Evolutionary conservation across 2,888 invertebrate genomes (phyloP), one percentile per base, ranked within the genome.

Genomic region (Scrobipalpa atriplicella): DNA sequence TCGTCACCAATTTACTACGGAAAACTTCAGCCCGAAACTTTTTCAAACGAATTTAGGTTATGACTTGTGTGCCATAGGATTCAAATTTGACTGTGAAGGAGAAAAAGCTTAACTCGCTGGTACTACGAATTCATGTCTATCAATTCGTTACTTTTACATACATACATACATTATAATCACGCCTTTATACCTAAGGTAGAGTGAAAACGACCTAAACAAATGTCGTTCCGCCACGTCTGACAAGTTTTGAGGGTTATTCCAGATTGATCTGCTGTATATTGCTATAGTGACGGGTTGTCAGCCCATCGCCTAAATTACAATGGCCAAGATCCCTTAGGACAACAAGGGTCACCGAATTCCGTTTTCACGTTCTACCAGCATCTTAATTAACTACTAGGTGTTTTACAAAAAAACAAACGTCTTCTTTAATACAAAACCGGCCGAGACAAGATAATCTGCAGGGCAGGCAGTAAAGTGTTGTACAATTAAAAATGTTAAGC

Each of bases 401-500:
- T 16, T 6, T 47, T 3, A 2, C 0, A 43, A 43, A 10, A 43
- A 47, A 47, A 47, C n/a, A 47, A 47, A 16, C 47, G 16, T 7
- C n/a, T 47, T 47, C 47, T 47, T 54, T 16, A 21, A 47, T 47
- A 16, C 36, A 8, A 16, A 58, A 58, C 2, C 58, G 0, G 36
- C 58, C n/a, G 29, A 58, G 58, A 58, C 43, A 62, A 29, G 29
- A 38, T 63, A 63, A 63, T 63, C 63, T 47, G 36, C 16, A 63
- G 19, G 43, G 11, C 36, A 63, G 38, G 51, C 21, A 43, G 13
- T 43, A 43, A 56, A 29, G 56, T 58, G 58, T 65, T 65, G 43
- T 65, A 65, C 62, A 67, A 67, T 62, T 62, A 62, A 62, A 63
- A 62, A 60, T 38, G 54, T 58, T 54, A 68, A 43, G 52, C 63